Evolutionary conservation across 2,113 vertebrate genomes (phyloP).

Genomic region (Isurus oxyrinchus): DNA sequence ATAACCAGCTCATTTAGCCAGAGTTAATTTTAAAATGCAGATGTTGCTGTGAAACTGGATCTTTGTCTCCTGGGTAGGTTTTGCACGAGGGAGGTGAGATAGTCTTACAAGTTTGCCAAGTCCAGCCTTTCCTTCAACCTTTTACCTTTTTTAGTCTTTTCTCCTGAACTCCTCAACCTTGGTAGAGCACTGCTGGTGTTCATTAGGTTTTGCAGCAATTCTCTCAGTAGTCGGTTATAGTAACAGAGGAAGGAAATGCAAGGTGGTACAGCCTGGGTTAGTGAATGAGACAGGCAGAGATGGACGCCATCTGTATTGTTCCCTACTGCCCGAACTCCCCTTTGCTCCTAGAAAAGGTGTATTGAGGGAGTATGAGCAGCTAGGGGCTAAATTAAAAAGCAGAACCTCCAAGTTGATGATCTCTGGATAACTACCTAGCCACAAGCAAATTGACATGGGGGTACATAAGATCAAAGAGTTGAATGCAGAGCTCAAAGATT

Average conservation of each 20-base stretch:
- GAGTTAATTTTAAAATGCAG: neutral
- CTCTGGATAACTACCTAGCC: too few relatives aligned
- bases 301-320: neutral
- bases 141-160: neutral
- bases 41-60: neutral
- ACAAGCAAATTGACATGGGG: too few relatives aligned
- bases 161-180: neutral
- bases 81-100: neutral
- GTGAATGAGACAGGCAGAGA: neutral
- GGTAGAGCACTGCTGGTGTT: neutral
- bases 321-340: neutral
- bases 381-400: neutral
- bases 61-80: neutral
- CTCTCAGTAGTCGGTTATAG: neutral
- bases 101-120: neutral
- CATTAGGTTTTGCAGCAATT: neutral
- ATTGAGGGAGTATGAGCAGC: neutral
- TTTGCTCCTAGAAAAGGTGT: neutral
- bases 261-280: neutral
- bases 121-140: too few relatives aligned
- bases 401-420: neutral
- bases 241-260: neutral
- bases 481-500: too few relatives aligned
- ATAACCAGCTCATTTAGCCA: neutral
- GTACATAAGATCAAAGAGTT: too few relatives aligned